phyloP scores from a whole-genome alignment of 1,140 invertebrate species.

The Penaeus indicus region DNA sequence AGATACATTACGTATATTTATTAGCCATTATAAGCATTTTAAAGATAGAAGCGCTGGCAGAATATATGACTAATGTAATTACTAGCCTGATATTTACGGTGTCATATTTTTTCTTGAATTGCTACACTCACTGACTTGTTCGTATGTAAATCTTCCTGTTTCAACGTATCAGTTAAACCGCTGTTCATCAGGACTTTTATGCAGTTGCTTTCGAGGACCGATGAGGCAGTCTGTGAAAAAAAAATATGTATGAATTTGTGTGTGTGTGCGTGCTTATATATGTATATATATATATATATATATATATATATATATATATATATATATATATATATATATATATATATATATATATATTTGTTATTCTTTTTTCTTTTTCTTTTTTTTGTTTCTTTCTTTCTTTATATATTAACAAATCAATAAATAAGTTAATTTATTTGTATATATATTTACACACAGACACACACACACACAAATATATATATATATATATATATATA shows the following conservation, averaged over 20 bases:
- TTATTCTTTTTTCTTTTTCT: too few species aligned
- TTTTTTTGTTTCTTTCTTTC: too few species aligned
- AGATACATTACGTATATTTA: constrained; percentile 33
- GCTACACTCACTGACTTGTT: constrained; percentile 12
- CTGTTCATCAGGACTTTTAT: too few species aligned
- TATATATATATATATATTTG: neutral
- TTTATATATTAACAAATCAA: neutral
- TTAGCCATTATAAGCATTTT: constrained; percentile 34
- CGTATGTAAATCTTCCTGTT: constrained; percentile 13
- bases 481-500: neutral
- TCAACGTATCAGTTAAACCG: too few species aligned
- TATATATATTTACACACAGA: constrained; percentile 29
- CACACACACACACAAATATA: neutral
- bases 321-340: constrained; percentile 7
- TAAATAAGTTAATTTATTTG: neutral
- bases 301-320: neutral
- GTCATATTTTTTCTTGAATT: constrained; percentile 10
- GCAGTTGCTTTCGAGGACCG: too few species aligned
- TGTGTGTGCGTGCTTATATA: constrained; percentile 19
- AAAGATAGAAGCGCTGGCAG: neutral
- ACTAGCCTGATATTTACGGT: constrained; percentile 5
- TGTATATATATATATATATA: constrained; percentile 19
- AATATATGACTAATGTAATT: constrained; percentile 38
- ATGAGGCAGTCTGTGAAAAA: too few species aligned
- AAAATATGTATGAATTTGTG: constrained; percentile 9